Conservation (phyloP, 2,113 vertebrate genomes). For the Tor tambroides region DNA sequence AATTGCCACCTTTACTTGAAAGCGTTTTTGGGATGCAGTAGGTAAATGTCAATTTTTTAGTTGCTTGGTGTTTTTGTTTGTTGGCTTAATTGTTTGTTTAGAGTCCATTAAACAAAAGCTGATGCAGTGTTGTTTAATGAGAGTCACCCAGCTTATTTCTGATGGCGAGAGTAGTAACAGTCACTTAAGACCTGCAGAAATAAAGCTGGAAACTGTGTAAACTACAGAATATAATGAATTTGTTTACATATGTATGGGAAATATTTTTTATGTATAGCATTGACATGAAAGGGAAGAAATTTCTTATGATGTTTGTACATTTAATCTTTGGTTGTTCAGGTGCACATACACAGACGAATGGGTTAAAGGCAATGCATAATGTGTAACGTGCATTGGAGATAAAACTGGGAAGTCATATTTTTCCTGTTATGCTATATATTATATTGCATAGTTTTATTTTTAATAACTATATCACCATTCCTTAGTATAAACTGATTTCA, state of each 20-base stretch:
- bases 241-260: background rate
- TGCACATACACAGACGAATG: background rate
- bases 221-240: conserved; percentile 6
- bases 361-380: background rate
- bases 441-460: background rate
- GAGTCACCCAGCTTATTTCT: background rate
- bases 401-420: background rate
- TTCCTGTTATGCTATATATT: background rate
- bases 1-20: conserved; percentile 21
- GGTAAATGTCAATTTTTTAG: background rate
- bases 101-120: background rate
- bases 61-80: background rate
- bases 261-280: background rate
- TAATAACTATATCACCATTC: background rate
- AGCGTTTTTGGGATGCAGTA: background rate
- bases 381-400: background rate
- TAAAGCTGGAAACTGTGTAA: background rate
- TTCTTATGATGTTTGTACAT: background rate
- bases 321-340: background rate
- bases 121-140: background rate
- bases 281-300: background rate
- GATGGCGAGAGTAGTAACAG: background rate
- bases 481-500: background rate
- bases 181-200: background rate
- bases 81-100: background rate